Conservation (phyloP, 2,888 invertebrate species). For the Phasia obesa region DNA sequence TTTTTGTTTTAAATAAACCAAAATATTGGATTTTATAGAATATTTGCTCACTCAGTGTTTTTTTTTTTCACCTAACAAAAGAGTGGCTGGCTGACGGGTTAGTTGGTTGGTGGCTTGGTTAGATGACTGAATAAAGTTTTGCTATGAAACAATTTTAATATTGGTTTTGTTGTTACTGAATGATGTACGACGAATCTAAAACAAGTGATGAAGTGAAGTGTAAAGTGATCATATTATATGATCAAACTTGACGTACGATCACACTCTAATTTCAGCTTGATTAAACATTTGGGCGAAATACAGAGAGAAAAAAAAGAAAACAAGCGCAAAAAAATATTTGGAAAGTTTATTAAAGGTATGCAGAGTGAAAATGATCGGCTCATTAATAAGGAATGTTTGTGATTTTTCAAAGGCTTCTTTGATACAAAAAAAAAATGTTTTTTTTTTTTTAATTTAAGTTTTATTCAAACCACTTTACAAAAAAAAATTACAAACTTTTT, state of each 20-base stretch:
- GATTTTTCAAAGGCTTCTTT: conserved; percentile 55
- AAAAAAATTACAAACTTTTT: no score
- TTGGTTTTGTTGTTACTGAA: conserved; percentile 1
- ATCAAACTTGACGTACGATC: conserved; percentile 70
- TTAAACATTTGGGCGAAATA: conserved; percentile 60
- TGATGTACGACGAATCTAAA: conserved; percentile 6
- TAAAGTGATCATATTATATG: conserved; percentile 63
- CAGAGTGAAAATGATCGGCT: conserved; percentile 40
- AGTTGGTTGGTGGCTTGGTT: conserved; percentile 1
- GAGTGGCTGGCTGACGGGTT: neutral
- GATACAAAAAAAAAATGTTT: neutral
- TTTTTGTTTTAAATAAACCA: conserved; percentile 28
- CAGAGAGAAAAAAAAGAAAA: neutral
- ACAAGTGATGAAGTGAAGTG: conserved; percentile 66
- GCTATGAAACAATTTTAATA: neutral
- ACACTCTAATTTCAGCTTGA: conserved; percentile 71
- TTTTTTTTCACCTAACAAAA: conserved; percentile 30
- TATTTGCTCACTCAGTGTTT: neutral
- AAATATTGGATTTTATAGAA: conserved; percentile 33
- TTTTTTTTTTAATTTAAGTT: no score
- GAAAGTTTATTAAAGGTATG: conserved; percentile 19
- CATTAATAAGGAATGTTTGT: conserved; percentile 21
- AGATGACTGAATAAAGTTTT: conserved; percentile 6
- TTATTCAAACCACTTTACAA: no score
- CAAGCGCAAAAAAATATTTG: conserved; percentile 21